A percentile compares a stretch with the other conserved stretches of the same genome.
Conservation (phyloP, 2,113 vertebrate genomes). For the Anser cygnoides region DNA sequence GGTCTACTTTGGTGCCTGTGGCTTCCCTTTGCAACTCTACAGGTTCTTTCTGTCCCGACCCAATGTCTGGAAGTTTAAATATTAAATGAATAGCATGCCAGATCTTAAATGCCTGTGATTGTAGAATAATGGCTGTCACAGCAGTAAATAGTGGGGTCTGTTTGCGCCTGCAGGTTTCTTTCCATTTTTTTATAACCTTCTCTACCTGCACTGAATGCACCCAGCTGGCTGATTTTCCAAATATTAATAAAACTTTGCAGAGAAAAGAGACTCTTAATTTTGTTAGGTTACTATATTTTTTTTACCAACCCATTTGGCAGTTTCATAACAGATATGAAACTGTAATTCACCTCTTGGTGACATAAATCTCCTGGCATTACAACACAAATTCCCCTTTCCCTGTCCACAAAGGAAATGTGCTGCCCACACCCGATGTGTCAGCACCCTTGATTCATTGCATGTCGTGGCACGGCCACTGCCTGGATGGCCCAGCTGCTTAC, state of each 20-base stretch:
- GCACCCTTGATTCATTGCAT: neutral
- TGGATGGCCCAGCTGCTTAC: neutral
- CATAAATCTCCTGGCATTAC: neutral
- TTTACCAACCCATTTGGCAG: neutral
- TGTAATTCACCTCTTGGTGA: neutral
- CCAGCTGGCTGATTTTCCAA: neutral
- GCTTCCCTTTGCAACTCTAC: neutral
- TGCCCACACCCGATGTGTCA: rapidly evolving
- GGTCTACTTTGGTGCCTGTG: neutral
- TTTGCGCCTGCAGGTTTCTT: neutral
- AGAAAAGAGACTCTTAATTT: neutral
- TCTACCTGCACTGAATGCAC: neutral
- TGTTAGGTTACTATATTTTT: neutral
- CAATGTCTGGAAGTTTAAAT: neutral
- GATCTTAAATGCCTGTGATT: neutral
- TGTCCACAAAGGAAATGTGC: neutral
- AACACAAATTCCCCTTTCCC: neutral
- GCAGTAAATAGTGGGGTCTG: neutral
- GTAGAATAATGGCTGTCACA: neutral
- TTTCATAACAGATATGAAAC: neutral
- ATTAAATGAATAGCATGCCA: neutral
- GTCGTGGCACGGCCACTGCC: neutral
- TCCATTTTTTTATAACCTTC: neutral
- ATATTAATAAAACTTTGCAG: neutral
- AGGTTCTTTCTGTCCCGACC: neutral